Base-by-base conservation (phyloP, 1,140 invertebrate species). In the Scylla paramamosain region DNA sequence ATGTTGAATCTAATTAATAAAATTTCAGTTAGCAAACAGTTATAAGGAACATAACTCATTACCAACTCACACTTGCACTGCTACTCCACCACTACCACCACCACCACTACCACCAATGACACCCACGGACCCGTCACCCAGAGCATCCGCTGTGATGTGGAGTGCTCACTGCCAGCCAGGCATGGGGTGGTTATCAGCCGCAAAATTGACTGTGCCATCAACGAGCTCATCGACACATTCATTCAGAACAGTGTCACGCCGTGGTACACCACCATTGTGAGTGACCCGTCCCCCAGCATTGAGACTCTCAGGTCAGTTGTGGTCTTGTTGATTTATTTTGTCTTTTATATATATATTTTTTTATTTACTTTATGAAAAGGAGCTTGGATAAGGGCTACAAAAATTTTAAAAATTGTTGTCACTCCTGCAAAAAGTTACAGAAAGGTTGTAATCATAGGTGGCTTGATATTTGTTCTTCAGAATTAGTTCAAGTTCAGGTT, bases 171-270 rank as follows among this genome's bases (percentile, higher is more conserved):
- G 32, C 94, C 94, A 29, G 77, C 90, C 86, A 86, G 94, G 45
- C 94, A 95, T 88, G 94, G 94, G 46, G 94, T 91, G 29, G 84
- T 95, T 12, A 95, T 95, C 45, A 95, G 83, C 31, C 91, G 94
- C 7, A 95, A 95, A 83, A 95, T 95, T 20, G 94, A 95, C 59
- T n/a, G 82, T 46, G 94, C 91, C 48, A 92, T 95, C 84, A 95
- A 95, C 10, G 94, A 95, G 59, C 52, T 95, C 20, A 95, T 95
- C 77, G 94, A 95, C 92, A n/a, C 29, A 32, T 95, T 95, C 83
- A 95, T 95, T 89, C 91, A 92, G 59, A 95, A 95, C 52, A 84
- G 91, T 88, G 91, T 95, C 10, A 95, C 83, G 25, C 94, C 94
- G 45, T 95, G 94, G 94, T 95, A 95, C 32, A 52, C 91, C 16